Conservation (phyloP, 2,888 invertebrate genomes). For the Sylvicola cinctus region DNA sequence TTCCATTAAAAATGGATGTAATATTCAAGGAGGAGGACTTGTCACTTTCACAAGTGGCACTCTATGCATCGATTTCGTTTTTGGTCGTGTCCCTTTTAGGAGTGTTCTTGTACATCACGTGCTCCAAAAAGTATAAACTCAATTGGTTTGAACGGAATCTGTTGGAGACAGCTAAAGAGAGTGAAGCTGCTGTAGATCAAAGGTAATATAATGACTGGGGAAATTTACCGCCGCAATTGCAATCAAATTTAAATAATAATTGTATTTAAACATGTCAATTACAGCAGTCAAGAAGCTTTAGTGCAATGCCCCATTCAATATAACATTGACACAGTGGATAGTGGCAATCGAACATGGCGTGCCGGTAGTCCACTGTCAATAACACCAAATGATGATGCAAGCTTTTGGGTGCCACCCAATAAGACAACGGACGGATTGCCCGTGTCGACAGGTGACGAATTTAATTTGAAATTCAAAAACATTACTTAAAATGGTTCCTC, state of each 20-base stretch:
- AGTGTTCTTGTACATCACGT: conserved; percentile 29
- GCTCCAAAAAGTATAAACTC: conserved; percentile 30
- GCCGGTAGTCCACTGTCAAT: conserved; percentile 20
- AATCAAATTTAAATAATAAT: background rate
- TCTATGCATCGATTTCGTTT: conserved; percentile 29
- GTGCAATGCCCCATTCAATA: conserved; percentile 20
- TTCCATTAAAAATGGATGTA: conserved; percentile 19
- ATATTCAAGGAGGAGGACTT: conserved; percentile 22
- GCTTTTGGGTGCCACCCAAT: conserved; percentile 27
- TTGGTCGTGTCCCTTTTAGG: conserved; percentile 26
- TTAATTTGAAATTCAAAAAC: no score
- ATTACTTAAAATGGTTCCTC: conserved; percentile 4
- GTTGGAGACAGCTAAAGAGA: conserved; percentile 28
- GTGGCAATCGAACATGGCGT: conserved; percentile 17
- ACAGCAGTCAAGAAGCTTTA: conserved; percentile 24
- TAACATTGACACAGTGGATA: conserved; percentile 24
- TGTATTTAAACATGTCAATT: no score
- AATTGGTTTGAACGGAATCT: conserved; percentile 38
- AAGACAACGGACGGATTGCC: conserved; percentile 7
- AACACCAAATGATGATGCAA: conserved; percentile 24
- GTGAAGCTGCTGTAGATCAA: conserved; percentile 21
- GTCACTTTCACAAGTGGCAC: conserved; percentile 23
- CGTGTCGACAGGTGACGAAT: no score
- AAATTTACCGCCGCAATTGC: background rate
- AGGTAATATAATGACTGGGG: conserved; percentile 14